Evolutionary conservation across 2,797 vertebrate species (phyloP), one percentile per base, ranked within the genome.

Genomic region (Gallinago nigripennis): DNA sequence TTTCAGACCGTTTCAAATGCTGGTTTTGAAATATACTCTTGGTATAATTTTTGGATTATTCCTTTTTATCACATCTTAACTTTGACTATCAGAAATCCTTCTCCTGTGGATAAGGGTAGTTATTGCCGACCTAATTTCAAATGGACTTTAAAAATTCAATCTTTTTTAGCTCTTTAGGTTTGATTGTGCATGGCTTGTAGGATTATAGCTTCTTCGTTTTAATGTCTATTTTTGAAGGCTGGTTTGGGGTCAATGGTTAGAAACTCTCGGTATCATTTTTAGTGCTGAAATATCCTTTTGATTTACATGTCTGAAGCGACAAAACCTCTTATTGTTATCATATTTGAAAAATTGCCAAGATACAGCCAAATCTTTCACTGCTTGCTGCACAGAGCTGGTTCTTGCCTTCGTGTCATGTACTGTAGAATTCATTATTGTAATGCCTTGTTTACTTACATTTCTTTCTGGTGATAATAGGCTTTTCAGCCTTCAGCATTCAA

Each of bases 361-460:
- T 92, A 41, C 61, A 92, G 91, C 81, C 86, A 89, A 86, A 92
- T 95, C 92, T 95, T 91, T 90, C 93, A 76, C 37, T 94, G 94
- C 94, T 94, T 91, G 75, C 90, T 95, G 86, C 76, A 65, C 87
- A 87, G 82, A 96, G 69, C 82, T 87, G 18, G 63, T 95, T 96
- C 93, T 96, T 95, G 88, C 91, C 86, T 97, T 90, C 15, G 1
- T 92, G 72, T 95, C 51, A 9, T 90, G 92, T 70, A 86, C 63
- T 75, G 76, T 89, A 94, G 92, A 97, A 96, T 94, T 97, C 94
- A 95, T 97, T 97, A 95, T 81, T 93, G 93, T 95, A 96, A 97
- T 94, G 92, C 91, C 91, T 95, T 97, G 96, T 97, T 97, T 97
- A 94, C 95, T 97, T 94, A 96, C 91, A 93, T 96, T 97, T 96